Conservation (phyloP, 2,797 vertebrate species). For the Tragopan temminckii region DNA sequence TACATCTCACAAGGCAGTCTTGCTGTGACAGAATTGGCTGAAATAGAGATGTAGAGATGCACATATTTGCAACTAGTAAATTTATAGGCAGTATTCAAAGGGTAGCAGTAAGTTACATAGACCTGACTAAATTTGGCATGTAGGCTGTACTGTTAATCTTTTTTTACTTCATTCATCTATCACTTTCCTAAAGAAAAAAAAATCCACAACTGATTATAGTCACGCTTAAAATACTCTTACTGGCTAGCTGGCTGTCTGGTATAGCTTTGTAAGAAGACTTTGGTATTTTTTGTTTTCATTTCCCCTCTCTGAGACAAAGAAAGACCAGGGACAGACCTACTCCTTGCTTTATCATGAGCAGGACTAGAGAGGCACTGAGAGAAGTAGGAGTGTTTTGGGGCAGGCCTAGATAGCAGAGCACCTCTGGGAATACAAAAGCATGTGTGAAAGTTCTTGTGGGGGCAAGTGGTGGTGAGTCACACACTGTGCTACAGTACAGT, state of each 20-base stretch:
- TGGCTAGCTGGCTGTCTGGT: background rate
- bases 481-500: fast-evolving
- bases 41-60: background rate
- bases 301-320: background rate
- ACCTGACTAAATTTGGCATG: background rate
- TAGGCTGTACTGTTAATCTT: background rate
- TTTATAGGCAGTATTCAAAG: background rate
- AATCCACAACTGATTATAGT: background rate
- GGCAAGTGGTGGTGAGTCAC: background rate
- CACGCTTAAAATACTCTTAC: background rate
- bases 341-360: background rate
- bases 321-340: background rate
- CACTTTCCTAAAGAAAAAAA: background rate
- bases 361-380: background rate
- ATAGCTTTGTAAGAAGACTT: background rate
- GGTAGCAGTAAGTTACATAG: background rate
- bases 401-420: background rate
- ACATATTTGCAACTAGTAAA: background rate
- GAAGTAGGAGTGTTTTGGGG: background rate
- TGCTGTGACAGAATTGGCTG: background rate
- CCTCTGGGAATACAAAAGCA: background rate
- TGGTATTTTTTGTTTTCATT: background rate
- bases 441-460: background rate
- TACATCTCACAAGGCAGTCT: background rate
- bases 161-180: background rate